Percentiles rank a stretch among this genome's conserved stretches.
phyloP scores from a whole-genome alignment of 1,140 invertebrate genomes.

The Conus betulinus region DNA sequence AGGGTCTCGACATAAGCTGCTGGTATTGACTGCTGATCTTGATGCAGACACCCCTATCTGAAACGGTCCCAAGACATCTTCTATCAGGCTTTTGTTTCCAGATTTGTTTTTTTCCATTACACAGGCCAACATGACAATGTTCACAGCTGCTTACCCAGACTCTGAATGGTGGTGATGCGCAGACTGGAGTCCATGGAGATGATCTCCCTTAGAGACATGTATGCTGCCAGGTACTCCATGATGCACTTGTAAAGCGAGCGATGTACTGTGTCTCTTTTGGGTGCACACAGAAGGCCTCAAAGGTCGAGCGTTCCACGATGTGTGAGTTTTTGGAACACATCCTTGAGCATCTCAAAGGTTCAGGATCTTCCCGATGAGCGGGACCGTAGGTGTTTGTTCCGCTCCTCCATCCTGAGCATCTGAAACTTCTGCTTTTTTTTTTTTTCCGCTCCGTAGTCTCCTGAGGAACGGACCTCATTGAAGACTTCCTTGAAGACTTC shows the following conservation, averaged over 20 bases:
- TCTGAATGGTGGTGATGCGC: conserved; percentile 66
- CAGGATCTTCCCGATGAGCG: too few species aligned
- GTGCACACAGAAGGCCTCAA: conserved; percentile 60
- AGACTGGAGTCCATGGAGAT: conserved; percentile 67
- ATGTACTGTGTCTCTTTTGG: conserved; percentile 49
- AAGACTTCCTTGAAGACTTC: conserved; percentile 54
- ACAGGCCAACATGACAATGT: too few species aligned
- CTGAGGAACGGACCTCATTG: conserved; percentile 54
- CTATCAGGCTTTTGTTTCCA: too few species aligned
- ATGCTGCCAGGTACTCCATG: conserved; percentile 57
- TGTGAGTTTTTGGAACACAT: conserved; percentile 60
- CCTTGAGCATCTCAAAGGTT: conserved; percentile 66
- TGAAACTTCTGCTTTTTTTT: conserved; percentile 43
- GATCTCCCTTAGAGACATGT: conserved; percentile 63
- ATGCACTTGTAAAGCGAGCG: conserved; percentile 61
- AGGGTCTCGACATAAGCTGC: too few species aligned
- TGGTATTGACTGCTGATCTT: too few species aligned
- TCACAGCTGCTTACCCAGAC: conserved; percentile 54
- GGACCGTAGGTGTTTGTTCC: conserved; percentile 55
- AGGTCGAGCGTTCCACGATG: conserved; percentile 39
- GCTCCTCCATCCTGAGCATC: conserved; percentile 52
- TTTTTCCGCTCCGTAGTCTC: too few species aligned
- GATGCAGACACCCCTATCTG: too few species aligned
- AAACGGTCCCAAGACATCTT: too few species aligned
- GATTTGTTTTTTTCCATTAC: too few species aligned